Evolutionary conservation across 2,888 invertebrate species (phyloP).

Genomic region (Lutraria lutraria): DNA sequence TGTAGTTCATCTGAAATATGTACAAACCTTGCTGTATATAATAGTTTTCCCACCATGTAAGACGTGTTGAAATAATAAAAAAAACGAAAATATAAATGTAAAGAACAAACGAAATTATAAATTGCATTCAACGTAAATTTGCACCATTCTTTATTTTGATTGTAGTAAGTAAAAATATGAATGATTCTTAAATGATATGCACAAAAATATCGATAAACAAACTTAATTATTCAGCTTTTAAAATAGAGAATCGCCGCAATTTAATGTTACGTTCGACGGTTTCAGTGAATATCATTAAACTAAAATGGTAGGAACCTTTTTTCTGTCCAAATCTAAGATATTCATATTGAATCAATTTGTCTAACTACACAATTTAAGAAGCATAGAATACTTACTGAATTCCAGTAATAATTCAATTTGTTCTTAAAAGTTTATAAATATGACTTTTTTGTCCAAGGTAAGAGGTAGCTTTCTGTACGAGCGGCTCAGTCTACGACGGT

Average conservation of each 20-base stretch:
- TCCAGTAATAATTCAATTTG: conserved; percentile 19
- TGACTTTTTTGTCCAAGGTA: conserved; percentile 15
- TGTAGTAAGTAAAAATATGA: conserved; percentile 20
- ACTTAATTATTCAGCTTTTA: background rate
- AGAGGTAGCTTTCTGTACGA: background rate
- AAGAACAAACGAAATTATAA: conserved; percentile 25
- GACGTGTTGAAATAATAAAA: conserved; percentile 6
- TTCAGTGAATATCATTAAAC: background rate
- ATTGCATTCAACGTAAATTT: conserved; percentile 26
- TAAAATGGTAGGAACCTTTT: background rate
- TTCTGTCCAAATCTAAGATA: background rate
- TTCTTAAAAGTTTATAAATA: conserved; percentile 22
- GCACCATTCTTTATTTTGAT: conserved; percentile 21
- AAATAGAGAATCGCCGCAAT: conserved; percentile 4
- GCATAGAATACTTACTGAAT: conserved; percentile 40
- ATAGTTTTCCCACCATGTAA: background rate
- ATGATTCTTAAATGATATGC: conserved; percentile 18
- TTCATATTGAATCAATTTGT: conserved; percentile 6
- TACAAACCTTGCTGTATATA: background rate
- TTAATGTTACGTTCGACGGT: background rate
- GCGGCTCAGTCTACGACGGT: conserved; percentile 14
- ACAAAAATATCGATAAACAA: conserved; percentile 1
- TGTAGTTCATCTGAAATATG: conserved; percentile 84
- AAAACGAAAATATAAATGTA: conserved; percentile 19
- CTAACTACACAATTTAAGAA: conserved; percentile 13